Conservation (phyloP, 2,888 invertebrate species). For the Lottia gigantea region DNA sequence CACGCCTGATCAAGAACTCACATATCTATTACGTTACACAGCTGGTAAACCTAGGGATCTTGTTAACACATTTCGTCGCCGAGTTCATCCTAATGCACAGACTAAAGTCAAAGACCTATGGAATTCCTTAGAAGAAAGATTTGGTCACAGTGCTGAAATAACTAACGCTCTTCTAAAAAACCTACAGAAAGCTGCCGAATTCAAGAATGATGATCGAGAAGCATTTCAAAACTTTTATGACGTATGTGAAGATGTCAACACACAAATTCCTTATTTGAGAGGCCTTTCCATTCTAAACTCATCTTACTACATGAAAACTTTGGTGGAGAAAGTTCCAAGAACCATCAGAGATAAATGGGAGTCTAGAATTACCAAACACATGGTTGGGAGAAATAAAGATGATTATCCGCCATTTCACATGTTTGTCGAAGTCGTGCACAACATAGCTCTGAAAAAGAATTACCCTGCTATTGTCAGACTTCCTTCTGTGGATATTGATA, state of each 20-base stretch:
- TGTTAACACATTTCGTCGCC: background rate
- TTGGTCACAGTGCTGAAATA: background rate
- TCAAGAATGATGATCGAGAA: background rate
- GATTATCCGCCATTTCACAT: slow-evolving; percentile 5
- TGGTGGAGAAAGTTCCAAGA: background rate
- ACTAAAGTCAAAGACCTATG: background rate
- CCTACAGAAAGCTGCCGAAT: background rate
- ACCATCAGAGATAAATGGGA: background rate
- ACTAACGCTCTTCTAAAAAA: background rate
- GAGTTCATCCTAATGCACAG: background rate
- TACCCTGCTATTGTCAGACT: background rate
- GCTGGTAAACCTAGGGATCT: background rate
- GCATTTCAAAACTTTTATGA: background rate
- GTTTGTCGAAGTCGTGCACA: background rate
- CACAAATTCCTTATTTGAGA: background rate
- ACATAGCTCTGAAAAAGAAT: background rate
- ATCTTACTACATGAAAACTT: background rate
- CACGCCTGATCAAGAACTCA: background rate
- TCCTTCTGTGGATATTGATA: background rate
- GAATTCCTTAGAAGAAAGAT: background rate
- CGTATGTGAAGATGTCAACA: background rate
- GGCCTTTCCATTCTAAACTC: background rate
- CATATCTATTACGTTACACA: background rate
- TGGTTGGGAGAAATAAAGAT: background rate
- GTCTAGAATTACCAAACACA: background rate